Conservation (phyloP, 2,113 vertebrate genomes). For the Vidua chalybeata region DNA sequence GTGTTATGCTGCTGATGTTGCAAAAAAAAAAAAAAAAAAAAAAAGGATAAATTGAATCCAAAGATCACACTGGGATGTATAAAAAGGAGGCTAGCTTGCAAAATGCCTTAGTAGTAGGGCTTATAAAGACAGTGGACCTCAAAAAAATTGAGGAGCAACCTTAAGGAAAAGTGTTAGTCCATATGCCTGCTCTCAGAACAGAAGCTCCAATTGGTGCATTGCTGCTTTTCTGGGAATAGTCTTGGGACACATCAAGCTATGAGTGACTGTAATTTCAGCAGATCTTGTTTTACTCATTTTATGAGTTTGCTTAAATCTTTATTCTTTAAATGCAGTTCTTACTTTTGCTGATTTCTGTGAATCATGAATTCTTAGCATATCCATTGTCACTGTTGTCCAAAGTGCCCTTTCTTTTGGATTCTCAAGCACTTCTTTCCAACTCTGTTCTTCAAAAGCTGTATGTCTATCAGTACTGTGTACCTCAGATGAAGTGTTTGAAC, state of each 20-base stretch:
- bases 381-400: neutral
- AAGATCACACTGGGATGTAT: neutral
- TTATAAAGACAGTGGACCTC: neutral
- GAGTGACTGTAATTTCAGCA: neutral
- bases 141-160: neutral
- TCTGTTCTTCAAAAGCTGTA: neutral
- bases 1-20: neutral
- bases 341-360: neutral
- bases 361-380: neutral
- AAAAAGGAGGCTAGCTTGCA: neutral
- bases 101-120: neutral
- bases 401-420: neutral
- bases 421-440: neutral
- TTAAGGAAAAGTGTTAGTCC: neutral
- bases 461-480: neutral
- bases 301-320: neutral
- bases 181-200: neutral
- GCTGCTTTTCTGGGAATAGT: neutral
- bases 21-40: neutral
- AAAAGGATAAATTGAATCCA: neutral
- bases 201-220: neutral
- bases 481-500: neutral
- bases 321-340: neutral
- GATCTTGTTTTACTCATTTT: neutral
- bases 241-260: neutral